phyloP scores from a whole-genome alignment of 2,888 invertebrate species.

The Trichogramma evanescens region DNA sequence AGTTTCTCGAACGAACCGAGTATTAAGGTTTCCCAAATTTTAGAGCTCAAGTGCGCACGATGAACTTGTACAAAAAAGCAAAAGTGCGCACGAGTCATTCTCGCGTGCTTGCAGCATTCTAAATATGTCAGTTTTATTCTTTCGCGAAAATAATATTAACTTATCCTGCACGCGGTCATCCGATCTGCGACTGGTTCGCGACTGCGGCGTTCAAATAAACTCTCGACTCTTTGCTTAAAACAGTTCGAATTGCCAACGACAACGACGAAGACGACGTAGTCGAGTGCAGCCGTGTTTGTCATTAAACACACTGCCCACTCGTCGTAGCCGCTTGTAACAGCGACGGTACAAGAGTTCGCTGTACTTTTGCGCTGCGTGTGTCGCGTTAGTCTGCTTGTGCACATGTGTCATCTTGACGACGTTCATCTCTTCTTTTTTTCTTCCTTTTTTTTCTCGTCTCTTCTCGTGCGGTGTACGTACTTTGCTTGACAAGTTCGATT shows the following conservation, averaged over 20 bases:
- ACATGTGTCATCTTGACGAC: background rate
- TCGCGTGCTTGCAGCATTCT: too few species aligned
- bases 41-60: too few species aligned
- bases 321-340: too few species aligned
- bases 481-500: background rate
- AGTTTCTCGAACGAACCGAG: too few species aligned
- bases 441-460: background rate
- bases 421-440: constrained; percentile 12
- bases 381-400: background rate
- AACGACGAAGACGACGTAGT: too few species aligned
- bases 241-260: background rate
- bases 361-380: too few species aligned
- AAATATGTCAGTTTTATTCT: too few species aligned
- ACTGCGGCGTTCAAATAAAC: background rate
- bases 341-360: background rate
- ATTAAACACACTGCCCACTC: constrained; percentile 1
- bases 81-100: too few species aligned
- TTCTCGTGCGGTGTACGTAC: background rate
- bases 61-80: too few species aligned
- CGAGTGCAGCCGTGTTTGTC: constrained; percentile 3
- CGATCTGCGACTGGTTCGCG: constrained; percentile 2
- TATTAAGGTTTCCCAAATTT: too few species aligned
- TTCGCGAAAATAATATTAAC: too few species aligned
- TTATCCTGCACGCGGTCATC: background rate
- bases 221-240: background rate